phyloP scores from a whole-genome alignment of 1,140 invertebrate genomes.

The Nebria ingens region DNA sequence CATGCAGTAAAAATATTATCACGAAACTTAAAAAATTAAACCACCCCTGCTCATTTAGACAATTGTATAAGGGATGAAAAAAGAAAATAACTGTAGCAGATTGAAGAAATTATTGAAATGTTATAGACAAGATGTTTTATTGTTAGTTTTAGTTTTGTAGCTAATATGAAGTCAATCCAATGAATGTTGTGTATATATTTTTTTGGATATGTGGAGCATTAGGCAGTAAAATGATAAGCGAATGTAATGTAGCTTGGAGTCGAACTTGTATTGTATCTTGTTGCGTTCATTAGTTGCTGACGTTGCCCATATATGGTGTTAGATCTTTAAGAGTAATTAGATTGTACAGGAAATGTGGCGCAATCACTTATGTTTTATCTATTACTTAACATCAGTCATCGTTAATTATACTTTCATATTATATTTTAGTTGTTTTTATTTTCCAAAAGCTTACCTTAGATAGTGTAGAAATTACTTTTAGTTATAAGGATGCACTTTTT shows the following conservation, averaged over 20 bases:
- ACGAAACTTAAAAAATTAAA: neutral
- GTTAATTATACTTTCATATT: neutral
- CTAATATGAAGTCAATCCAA: no score
- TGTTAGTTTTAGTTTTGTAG: no score
- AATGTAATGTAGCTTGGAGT: neutral
- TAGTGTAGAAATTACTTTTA: no score
- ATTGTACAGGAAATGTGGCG: constrained; percentile 2
- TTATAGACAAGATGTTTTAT: no score
- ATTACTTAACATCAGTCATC: constrained; percentile 8
- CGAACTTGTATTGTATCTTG: neutral
- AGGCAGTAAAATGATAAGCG: neutral
- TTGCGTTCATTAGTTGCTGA: neutral
- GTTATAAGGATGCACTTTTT: no score
- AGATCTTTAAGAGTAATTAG: constrained; percentile 8
- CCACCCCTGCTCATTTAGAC: no score
- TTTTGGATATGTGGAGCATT: neutral
- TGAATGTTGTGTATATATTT: neutral
- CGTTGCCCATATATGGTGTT: neutral
- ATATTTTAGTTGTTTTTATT: no score
- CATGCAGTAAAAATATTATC: neutral
- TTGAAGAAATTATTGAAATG: no score
- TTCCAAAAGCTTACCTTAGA: no score
- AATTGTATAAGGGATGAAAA: no score
- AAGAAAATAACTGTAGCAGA: no score
- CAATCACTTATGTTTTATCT: constrained; percentile 1